phyloP scores from a whole-genome alignment of 92 coral and sea anemone genomes.

The Phenganax subtilis region DNA sequence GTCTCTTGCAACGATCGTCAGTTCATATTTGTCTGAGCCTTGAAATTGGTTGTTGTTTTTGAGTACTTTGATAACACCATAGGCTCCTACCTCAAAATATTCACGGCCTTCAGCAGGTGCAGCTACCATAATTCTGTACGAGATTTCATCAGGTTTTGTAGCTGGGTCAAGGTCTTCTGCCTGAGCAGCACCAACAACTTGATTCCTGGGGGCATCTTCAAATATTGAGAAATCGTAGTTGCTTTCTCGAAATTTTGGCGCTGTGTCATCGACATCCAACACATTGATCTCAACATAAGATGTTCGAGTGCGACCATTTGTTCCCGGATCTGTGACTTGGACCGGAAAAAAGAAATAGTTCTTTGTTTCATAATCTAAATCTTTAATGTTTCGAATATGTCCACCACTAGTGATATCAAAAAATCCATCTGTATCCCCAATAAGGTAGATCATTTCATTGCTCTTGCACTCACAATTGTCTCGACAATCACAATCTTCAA shows the following conservation, averaged over 20 bases:
- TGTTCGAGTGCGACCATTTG: conserved; percentile 34
- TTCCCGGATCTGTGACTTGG: conserved; percentile 56
- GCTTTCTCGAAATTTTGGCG: conserved; percentile 8
- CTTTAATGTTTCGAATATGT: conserved; percentile 21
- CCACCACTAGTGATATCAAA: conserved; percentile 25
- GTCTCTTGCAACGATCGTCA: conserved; percentile 67
- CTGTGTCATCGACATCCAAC: conserved; percentile 25
- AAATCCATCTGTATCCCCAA: conserved; percentile 22
- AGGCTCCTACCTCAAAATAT: conserved; percentile 10
- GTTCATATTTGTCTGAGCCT: conserved; percentile 52
- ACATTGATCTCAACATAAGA: conserved; percentile 28
- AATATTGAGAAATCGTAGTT: conserved; percentile 4
- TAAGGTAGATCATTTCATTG: conserved; percentile 18
- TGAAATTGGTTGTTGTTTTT: conserved; percentile 71
- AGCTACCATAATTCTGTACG: conserved; percentile 67
- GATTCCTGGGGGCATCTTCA: conserved; percentile 38
- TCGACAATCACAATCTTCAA: conserved; percentile 31
- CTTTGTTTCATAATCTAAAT: conserved; percentile 19
- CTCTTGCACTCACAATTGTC: conserved; percentile 12
- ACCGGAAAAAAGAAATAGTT: conserved; percentile 36
- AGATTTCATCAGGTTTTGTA: conserved; percentile 79
- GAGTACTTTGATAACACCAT: conserved; percentile 63
- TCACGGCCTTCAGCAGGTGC: conserved; percentile 33
- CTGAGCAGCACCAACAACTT: conserved; percentile 76
- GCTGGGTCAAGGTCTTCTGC: conserved; percentile 50